Conservation (phyloP, 2,888 invertebrate genomes). For the Drosophila bunnanda region DNA sequence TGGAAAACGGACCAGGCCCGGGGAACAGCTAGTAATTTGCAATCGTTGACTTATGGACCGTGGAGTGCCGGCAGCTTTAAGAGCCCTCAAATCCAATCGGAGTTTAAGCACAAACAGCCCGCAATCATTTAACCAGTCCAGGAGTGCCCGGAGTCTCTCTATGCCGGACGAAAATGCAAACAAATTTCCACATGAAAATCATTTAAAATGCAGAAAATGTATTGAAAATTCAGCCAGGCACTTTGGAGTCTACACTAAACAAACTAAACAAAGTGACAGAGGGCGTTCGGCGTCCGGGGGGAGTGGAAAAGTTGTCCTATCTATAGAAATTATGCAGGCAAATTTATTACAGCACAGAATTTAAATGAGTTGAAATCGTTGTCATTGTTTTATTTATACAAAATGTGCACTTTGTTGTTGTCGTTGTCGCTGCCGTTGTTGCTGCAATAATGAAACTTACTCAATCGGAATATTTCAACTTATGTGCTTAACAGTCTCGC, state of each 20-base stretch:
- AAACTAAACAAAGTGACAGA: slow-evolving; percentile 36
- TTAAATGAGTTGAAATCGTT: slow-evolving; percentile 77
- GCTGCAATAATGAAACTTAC: slow-evolving; percentile 77
- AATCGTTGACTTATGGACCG: slow-evolving; percentile 63
- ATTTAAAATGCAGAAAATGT: slow-evolving; percentile 55
- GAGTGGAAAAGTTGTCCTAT: slow-evolving; percentile 29
- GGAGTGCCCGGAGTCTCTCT: neutral
- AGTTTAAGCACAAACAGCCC: slow-evolving; percentile 7
- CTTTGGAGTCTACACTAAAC: slow-evolving; percentile 41
- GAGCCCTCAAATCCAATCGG: slow-evolving; percentile 2
- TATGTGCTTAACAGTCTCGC: slow-evolving; percentile 72
- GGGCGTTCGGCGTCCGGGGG: neutral
- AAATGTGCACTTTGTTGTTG: slow-evolving; percentile 62
- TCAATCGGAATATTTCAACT: slow-evolving; percentile 82
- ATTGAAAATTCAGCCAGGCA: slow-evolving; percentile 56
- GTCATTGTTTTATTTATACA: slow-evolving; percentile 74
- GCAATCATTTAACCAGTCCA: slow-evolving; percentile 5
- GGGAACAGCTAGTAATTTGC: slow-evolving; percentile 65
- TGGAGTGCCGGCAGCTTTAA: slow-evolving; percentile 15
- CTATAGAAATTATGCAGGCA: slow-evolving; percentile 74
- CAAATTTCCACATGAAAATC: slow-evolving; percentile 44
- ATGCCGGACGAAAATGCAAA: slow-evolving; percentile 7
- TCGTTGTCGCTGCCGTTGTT: slow-evolving; percentile 40
- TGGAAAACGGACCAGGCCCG: slow-evolving; percentile 17
- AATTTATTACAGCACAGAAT: slow-evolving; percentile 75